A percentile compares a stretch with the other conserved stretches of the same genome.
Evolutionary conservation across 2,888 invertebrate genomes (phyloP).

Genomic region (Gnatocerus cornutus): DNA sequence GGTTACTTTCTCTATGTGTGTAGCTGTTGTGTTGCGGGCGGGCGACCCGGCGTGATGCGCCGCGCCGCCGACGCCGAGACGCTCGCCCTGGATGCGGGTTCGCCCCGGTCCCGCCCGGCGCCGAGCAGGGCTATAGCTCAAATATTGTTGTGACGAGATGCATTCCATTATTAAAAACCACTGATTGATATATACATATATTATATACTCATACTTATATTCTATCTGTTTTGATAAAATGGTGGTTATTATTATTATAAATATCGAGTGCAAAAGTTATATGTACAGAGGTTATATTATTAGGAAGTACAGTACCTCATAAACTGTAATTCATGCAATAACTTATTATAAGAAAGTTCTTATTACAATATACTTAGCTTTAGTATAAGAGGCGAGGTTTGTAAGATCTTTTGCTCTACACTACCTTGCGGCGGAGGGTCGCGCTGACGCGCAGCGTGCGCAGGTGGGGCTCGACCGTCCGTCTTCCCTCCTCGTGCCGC

Average conservation of each 20-base stretch:
- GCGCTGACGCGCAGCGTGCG: constrained; percentile 54
- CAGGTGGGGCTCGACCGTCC: constrained; percentile 56
- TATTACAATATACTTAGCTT: constrained; percentile 72
- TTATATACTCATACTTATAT: constrained; percentile 69
- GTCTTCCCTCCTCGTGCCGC: constrained; percentile 62
- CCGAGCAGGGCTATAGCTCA: constrained; percentile 70
- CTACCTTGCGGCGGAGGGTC: constrained; percentile 61
- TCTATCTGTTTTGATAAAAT: constrained; percentile 70
- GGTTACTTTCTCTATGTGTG: constrained; percentile 71
- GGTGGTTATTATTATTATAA: constrained; percentile 68
- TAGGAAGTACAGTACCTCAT: constrained; percentile 73
- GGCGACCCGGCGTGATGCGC: constrained; percentile 59
- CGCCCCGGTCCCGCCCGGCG: constrained; percentile 64
- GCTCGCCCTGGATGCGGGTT: constrained; percentile 64
- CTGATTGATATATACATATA: constrained; percentile 68
- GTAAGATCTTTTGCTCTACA: constrained; percentile 64
- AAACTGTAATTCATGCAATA: constrained; percentile 74
- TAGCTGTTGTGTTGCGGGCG: constrained; percentile 71
- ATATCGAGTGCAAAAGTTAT: constrained; percentile 71
- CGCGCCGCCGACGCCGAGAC: constrained; percentile 58
- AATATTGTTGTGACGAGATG: constrained; percentile 73
- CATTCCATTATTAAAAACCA: constrained; percentile 71
- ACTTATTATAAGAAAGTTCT: constrained; percentile 73
- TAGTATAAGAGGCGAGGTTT: constrained; percentile 71
- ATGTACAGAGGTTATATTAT: constrained; percentile 73